These are phyloP conservation scores for Cephalopholis sonnerati DNA, from an alignment of 2,113 vertebrate species.

Conservation along the genomic window DNA sequence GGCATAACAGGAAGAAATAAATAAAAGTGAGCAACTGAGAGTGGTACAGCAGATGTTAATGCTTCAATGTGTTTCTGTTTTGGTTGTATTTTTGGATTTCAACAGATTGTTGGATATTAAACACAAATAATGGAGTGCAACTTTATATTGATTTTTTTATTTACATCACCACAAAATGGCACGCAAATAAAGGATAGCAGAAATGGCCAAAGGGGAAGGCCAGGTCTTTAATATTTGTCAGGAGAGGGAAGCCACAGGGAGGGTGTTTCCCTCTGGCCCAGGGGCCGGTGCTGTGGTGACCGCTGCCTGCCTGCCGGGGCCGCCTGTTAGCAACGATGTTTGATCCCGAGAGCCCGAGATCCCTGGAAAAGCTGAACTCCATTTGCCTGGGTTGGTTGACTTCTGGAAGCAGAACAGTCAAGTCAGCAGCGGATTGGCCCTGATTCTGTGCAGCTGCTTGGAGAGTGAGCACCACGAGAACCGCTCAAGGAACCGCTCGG, in stretches of 20 bases:
- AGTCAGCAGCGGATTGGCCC: conserved; percentile 72
- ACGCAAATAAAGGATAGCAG: conserved; percentile 77
- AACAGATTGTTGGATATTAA: conserved; percentile 74
- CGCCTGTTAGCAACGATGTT: conserved; percentile 77
- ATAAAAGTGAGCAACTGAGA: conserved; percentile 29
- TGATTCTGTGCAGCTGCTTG: conserved; percentile 76
- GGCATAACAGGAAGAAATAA: conserved; percentile 19
- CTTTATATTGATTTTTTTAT: conserved; percentile 63
- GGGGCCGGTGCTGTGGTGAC: conserved; percentile 80
- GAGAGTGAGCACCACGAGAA: conserved; percentile 71
- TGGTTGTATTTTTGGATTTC: conserved; percentile 63
- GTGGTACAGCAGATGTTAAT: conserved; percentile 57
- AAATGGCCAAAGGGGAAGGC: conserved; percentile 78
- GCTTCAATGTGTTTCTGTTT: conserved; percentile 24
- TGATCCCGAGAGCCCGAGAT: conserved; percentile 80
- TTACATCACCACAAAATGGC: conserved; percentile 80
- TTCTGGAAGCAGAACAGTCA: conserved; percentile 81
- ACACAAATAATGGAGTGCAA: conserved; percentile 72
- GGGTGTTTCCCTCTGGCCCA: conserved; percentile 85
- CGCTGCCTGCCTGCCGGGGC: conserved; percentile 77
- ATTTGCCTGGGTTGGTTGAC: conserved; percentile 76
- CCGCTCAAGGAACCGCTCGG: conserved; percentile 73
- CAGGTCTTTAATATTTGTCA: conserved; percentile 89
- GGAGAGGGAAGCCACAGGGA: conserved; percentile 85
- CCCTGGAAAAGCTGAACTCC: conserved; percentile 82